Conservation (phyloP, 2,888 invertebrate species). For the Heliconius ethilla region DNA sequence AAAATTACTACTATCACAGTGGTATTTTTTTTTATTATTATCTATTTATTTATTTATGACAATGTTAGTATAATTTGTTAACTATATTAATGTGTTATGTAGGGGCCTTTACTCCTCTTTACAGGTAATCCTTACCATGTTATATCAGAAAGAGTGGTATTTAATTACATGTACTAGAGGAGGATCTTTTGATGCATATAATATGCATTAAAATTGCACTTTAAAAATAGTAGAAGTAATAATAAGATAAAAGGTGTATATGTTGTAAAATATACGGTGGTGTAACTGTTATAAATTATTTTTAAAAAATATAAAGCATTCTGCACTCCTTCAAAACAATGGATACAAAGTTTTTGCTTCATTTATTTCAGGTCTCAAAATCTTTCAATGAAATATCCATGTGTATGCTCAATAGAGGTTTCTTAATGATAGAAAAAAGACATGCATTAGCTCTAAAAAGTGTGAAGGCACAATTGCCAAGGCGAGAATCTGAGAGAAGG, state of each 20-base stretch:
- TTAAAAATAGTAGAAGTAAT: too few relatives aligned
- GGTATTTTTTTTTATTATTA: neutral
- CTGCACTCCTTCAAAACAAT: too few relatives aligned
- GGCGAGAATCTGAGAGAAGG: slow-evolving; percentile 93
- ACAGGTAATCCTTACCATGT: neutral
- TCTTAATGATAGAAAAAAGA: slow-evolving; percentile 88
- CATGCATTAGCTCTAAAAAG: slow-evolving; percentile 88
- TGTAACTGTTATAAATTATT: too few relatives aligned
- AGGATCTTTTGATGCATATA: too few relatives aligned
- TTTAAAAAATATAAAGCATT: too few relatives aligned
- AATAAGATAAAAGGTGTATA: too few relatives aligned
- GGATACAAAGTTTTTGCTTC: too few relatives aligned
- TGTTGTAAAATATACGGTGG: too few relatives aligned
- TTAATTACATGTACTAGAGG: neutral
- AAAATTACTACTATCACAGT: too few relatives aligned
- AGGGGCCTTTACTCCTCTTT: neutral
- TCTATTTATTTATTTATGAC: neutral
- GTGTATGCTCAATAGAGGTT: slow-evolving; percentile 90
- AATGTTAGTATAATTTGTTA: neutral
- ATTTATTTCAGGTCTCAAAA: slow-evolving; percentile 85
- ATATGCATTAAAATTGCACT: too few relatives aligned
- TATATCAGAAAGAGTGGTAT: neutral
- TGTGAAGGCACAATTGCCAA: slow-evolving; percentile 91
- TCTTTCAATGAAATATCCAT: slow-evolving; percentile 89
- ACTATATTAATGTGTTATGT: neutral